Percentiles rank a stretch among this genome's conserved stretches.
Conservation (phyloP, 2,113 vertebrate genomes). For the Rhinichthys klamathensis region DNA sequence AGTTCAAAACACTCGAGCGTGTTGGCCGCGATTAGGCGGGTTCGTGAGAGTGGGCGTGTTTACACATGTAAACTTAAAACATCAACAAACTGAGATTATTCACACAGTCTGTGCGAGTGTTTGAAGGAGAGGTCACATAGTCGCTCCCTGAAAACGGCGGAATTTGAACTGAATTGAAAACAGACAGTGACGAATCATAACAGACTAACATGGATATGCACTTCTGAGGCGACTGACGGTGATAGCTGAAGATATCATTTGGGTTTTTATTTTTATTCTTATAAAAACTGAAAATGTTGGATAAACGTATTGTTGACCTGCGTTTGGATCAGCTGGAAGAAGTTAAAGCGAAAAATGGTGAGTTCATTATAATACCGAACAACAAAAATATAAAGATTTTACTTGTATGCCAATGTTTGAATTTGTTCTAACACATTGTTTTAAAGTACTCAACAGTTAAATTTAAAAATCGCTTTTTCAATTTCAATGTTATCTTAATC, state of each 20-base stretch:
- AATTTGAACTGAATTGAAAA: background rate
- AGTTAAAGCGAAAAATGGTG: conserved; percentile 55
- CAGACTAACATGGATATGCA: conserved; percentile 19
- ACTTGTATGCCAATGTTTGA: background rate
- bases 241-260: background rate
- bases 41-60: conserved; percentile 40
- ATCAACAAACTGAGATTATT: conserved; percentile 38
- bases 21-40: conserved; percentile 22
- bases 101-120: background rate
- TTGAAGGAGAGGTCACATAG: background rate
- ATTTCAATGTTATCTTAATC: background rate
- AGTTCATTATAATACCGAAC: background rate
- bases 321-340: conserved; percentile 57
- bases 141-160: background rate
- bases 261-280: background rate
- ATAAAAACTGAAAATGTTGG: conserved; percentile 60
- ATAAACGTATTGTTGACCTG: conserved; percentile 62
- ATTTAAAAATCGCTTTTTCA: background rate
- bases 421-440: background rate
- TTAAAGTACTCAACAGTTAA: background rate
- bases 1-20: conserved; percentile 46
- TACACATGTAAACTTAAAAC: conserved; percentile 53
- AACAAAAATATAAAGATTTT: background rate
- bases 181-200: background rate
- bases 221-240: conserved; percentile 12